phyloP scores from a whole-genome alignment of 2,113 vertebrate genomes.

The Rhea americana region DNA sequence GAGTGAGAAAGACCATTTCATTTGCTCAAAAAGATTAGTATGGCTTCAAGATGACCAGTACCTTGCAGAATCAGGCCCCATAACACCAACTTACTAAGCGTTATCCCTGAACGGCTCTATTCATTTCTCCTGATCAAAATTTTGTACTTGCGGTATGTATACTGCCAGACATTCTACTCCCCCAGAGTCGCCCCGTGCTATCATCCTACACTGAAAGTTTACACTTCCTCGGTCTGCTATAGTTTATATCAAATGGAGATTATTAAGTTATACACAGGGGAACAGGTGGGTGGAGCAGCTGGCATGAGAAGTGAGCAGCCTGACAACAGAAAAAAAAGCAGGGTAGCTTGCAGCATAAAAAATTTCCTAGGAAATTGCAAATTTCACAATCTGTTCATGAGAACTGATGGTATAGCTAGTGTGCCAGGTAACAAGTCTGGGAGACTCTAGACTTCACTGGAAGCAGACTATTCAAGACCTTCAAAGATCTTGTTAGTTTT shows the following conservation, averaged over 20 bases:
- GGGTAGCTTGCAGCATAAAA: conserved; percentile 63
- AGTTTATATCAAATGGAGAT: conserved; percentile 72
- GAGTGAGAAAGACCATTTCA: neutral
- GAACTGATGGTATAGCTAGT: conserved; percentile 24
- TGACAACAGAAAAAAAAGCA: conserved; percentile 66
- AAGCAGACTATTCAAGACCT: conserved; percentile 58
- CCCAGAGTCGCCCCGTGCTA: conserved; percentile 48
- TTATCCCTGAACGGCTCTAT: conserved; percentile 22
- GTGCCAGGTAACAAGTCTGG: conserved; percentile 67
- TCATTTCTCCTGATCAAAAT: conserved; percentile 44
- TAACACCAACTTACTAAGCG: neutral
- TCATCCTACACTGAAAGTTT: conserved; percentile 60
- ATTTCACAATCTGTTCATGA: conserved; percentile 70
- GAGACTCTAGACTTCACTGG: conserved; percentile 52
- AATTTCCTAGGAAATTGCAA: conserved; percentile 70
- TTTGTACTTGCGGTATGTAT: conserved; percentile 35
- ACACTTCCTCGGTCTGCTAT: conserved; percentile 64
- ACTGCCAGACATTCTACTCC: conserved; percentile 59
- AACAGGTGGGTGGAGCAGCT: conserved; percentile 80
- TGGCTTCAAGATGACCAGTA: neutral
- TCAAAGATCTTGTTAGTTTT: conserved; percentile 68
- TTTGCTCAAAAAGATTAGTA: neutral
- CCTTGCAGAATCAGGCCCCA: neutral
- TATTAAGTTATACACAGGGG: conserved; percentile 67
- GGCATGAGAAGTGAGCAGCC: conserved; percentile 79